A percentile compares a stretch with the other conserved stretches of the same genome.
phyloP scores from a whole-genome alignment of 2,113 vertebrate genomes.

The Silurus meridionalis region DNA sequence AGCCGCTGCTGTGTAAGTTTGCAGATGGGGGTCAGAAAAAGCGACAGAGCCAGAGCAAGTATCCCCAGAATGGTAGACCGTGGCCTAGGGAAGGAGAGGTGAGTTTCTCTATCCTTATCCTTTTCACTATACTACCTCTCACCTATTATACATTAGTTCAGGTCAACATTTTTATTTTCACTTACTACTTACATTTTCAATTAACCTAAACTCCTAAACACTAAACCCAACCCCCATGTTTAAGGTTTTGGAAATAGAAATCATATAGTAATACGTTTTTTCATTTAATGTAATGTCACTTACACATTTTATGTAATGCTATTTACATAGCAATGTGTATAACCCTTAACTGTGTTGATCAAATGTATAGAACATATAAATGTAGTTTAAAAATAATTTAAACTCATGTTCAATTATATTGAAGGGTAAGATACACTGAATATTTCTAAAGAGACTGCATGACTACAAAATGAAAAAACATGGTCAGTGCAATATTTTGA shows the following conservation, averaged over 20 bases:
- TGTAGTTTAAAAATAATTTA: background rate
- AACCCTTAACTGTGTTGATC: background rate
- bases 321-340: background rate
- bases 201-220: background rate
- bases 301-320: too few relatives aligned
- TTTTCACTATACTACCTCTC: background rate
- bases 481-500: background rate
- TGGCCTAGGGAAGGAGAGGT: conserved; percentile 98
- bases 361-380: background rate
- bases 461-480: background rate
- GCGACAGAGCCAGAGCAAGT: conserved; percentile 96
- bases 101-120: conserved; percentile 52
- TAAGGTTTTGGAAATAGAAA: background rate
- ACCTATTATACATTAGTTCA: background rate
- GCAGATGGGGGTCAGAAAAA: conserved; percentile 99
- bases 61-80: conserved; percentile 92
- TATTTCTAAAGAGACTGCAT: background rate
- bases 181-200: background rate
- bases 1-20: conserved; percentile 98
- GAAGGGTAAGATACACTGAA: background rate
- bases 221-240: background rate
- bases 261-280: background rate
- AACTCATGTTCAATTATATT: too few relatives aligned
- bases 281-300: too few relatives aligned
- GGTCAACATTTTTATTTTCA: background rate